Base-by-base conservation (phyloP, 2,888 invertebrate genomes). In the Drosophila anomalata region DNA sequence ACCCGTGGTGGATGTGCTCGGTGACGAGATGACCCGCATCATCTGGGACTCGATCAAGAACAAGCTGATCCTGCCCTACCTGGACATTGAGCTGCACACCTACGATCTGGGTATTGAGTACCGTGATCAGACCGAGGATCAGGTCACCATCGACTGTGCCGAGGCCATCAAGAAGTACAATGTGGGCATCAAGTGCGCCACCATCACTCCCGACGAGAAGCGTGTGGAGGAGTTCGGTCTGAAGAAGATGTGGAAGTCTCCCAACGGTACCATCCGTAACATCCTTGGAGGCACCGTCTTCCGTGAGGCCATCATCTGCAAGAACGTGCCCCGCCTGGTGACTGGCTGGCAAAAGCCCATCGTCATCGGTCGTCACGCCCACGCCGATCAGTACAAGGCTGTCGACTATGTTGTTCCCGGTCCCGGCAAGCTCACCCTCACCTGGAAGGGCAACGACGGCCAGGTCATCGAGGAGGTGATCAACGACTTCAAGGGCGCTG, bases 11-110 rank as follows among this genome's bases (percentile, higher is more conserved):
- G 97, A 98, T 91, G 94, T 97, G 87, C 94, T 97, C 57, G 98
- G 98, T n/a, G 97, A 98, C 94, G 98, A 98, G 92, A 97, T 97
- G 97, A 97, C 97, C 44, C 94, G 99, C 85, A 97, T 99, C 77
- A 99, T 99, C 90, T 99, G 99, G 99, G 98, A 99, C 89, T 94
- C 97, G 39, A 99, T 99, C 87, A 99, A 99, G 92, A 95, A 99
- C 65, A 99, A 99, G 92, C 94, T 99, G 41, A 98, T 99, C 89
- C 93, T 99, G 73, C 99, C 99, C 0, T 98, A 97, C 92, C 93
- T 99, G 85, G 98, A 99, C 90, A 95, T 99, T 80, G 98, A 99
- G 91, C 92, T 99, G 61, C 97, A 99, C 90, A 95, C 95, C 7
- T 99, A 94, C 91, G 99, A 99, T 92, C 94, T 99, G 89, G 97